Evolutionary conservation across 2,888 invertebrate genomes (phyloP).

Genomic region (Drosophila prostipennis): DNA sequence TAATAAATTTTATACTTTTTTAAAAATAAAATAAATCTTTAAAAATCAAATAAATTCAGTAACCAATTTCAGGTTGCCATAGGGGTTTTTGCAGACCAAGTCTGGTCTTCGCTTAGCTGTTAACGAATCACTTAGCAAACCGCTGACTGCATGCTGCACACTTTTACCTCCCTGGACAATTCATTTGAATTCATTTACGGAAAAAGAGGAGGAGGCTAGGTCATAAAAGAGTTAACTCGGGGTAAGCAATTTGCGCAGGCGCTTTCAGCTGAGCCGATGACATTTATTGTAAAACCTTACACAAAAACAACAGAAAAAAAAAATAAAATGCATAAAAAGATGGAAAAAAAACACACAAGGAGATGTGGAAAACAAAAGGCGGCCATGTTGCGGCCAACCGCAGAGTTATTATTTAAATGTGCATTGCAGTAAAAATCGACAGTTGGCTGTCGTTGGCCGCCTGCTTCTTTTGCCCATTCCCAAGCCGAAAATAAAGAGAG

Average conservation of each 20-base stretch:
- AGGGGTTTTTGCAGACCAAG: no score
- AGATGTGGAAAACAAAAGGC: constrained; percentile 66
- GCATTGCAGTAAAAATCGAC: constrained; percentile 70
- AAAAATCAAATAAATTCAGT: no score
- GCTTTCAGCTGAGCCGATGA: constrained; percentile 65
- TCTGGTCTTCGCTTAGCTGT: neutral
- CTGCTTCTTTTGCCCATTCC: constrained; percentile 9
- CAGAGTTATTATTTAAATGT: constrained; percentile 81
- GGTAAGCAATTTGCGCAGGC: constrained; percentile 76
- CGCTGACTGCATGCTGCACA: constrained; percentile 2
- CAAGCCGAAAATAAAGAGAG: neutral
- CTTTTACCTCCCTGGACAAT: constrained; percentile 30
- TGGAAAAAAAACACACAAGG: constrained; percentile 21
- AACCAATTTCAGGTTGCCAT: no score
- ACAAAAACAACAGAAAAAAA: constrained; percentile 6
- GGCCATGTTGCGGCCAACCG: constrained; percentile 77
- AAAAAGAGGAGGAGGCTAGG: constrained; percentile 28
- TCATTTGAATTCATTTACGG: constrained; percentile 57
- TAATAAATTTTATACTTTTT: no score
- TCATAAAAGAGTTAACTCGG: constrained; percentile 60
- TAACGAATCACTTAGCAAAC: constrained; percentile 2
- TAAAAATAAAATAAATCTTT: no score
- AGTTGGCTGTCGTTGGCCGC: constrained; percentile 56
- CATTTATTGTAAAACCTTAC: constrained; percentile 50
- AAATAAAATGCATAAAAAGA: constrained; percentile 49